Evolutionary conservation across 2,797 vertebrate species (phyloP).

Genomic region (Anableps anableps): DNA sequence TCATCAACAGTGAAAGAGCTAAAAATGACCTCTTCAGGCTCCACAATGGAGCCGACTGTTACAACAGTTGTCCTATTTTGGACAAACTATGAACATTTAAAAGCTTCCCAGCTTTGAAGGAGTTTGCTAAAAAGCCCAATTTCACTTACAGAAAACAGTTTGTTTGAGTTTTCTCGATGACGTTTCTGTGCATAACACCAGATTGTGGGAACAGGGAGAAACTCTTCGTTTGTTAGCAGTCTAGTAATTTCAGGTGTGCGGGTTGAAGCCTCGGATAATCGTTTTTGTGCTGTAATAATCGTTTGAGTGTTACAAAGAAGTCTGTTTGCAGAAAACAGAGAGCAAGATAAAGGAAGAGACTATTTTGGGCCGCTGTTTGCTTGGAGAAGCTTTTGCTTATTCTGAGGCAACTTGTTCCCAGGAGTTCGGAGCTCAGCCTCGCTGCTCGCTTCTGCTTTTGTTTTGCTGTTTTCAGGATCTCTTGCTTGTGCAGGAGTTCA

Average conservation of each 20-base stretch:
- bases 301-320: constrained; percentile 75
- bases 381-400: constrained; percentile 80
- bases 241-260: constrained; percentile 54
- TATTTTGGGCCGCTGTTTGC: constrained; percentile 84
- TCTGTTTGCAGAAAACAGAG: constrained; percentile 59
- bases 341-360: constrained; percentile 74
- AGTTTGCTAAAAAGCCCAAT: constrained; percentile 47
- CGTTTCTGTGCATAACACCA: constrained; percentile 29
- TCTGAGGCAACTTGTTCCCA: constrained; percentile 79
- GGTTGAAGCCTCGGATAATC: constrained; percentile 64
- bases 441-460: constrained; percentile 73
- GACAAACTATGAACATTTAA: constrained; percentile 50
- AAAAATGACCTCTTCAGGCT: constrained; percentile 73
- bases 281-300: constrained; percentile 71
- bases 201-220: constrained; percentile 61
- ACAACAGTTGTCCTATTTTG: constrained; percentile 56
- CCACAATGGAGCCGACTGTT: constrained; percentile 55
- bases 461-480: constrained; percentile 77
- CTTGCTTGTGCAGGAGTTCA: constrained; percentile 75
- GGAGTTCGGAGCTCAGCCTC: constrained; percentile 73
- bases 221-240: constrained; percentile 75
- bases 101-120: constrained; percentile 47
- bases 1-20: constrained; percentile 65
- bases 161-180: constrained; percentile 20
- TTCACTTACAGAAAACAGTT: constrained; percentile 47